A percentile compares a stretch with the other conserved stretches of the same genome.
These are phyloP conservation scores for Oncorhynchus tshawytscha DNA, from an alignment of 2,113 vertebrate genomes.

Conservation along the genomic window DNA sequence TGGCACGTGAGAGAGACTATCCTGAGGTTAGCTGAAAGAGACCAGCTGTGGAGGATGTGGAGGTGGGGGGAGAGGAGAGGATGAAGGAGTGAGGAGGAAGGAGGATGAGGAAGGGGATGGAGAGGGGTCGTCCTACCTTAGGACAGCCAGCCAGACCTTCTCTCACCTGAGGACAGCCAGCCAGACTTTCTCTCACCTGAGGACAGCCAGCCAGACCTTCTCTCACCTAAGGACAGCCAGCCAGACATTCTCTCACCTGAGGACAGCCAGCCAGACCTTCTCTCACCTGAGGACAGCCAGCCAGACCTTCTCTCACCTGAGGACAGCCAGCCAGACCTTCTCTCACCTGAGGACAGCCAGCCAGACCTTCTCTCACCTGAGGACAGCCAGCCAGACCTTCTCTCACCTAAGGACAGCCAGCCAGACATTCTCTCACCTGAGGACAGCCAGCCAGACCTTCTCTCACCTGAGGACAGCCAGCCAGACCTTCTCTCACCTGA, in stretches of 20 bases:
- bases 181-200: no score
- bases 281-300: conserved; percentile 22
- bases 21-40: background rate
- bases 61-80: conserved; percentile 2
- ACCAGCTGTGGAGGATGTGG: background rate
- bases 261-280: no score
- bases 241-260: no score
- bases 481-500: conserved; percentile 48
- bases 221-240: conserved; percentile 21
- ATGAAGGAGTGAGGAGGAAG: conserved; percentile 51
- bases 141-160: conserved; percentile 43
- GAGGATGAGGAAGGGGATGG: conserved; percentile 49
- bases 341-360: no score
- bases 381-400: conserved; percentile 55
- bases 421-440: no score
- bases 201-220: no score
- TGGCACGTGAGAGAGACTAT: background rate
- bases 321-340: no score
- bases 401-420: no score
- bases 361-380: no score
- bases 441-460: no score
- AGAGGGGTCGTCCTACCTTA: conserved; percentile 64
- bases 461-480: background rate
- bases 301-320: conserved; percentile 44
- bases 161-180: no score